These are phyloP conservation scores for Falco berigora DNA, from an alignment of 2,797 vertebrate species.

Conservation along the genomic window DNA sequence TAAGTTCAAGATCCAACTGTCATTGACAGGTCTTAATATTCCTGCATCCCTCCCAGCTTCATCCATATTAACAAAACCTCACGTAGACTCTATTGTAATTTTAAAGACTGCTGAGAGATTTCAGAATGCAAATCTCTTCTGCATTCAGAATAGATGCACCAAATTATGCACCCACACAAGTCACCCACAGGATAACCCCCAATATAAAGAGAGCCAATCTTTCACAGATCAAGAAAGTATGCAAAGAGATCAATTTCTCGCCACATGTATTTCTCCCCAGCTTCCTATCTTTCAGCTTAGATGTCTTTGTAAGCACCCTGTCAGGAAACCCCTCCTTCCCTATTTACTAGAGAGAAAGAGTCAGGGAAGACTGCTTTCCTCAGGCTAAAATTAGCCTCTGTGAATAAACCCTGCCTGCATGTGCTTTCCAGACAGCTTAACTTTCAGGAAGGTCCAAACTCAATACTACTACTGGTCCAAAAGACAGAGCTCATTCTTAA, in stretches of 20 bases:
- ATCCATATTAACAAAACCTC: constrained; percentile 14
- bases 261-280: neutral
- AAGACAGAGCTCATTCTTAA: constrained; percentile 7
- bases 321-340: constrained; percentile 22
- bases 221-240: neutral
- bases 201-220: neutral
- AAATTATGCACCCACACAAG: neutral
- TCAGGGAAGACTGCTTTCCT: constrained; percentile 16
- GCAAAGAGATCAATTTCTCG: neutral
- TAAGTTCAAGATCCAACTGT: neutral
- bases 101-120: constrained; percentile 1
- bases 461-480: neutral
- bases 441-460: constrained; percentile 10
- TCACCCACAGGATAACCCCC: neutral
- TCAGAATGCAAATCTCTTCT: constrained; percentile 13
- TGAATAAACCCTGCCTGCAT: constrained; percentile 11
- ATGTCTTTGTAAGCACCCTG: neutral
- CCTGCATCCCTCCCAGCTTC: neutral
- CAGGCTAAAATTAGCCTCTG: neutral
- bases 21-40: neutral
- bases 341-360: constrained; percentile 1
- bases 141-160: neutral
- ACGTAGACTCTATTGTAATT: neutral
- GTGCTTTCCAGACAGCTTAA: constrained; percentile 15
- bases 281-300: neutral